These are phyloP conservation scores for Protosalanx chinensis DNA, from an alignment of 2,797 vertebrate species.

Conservation along the genomic window DNA sequence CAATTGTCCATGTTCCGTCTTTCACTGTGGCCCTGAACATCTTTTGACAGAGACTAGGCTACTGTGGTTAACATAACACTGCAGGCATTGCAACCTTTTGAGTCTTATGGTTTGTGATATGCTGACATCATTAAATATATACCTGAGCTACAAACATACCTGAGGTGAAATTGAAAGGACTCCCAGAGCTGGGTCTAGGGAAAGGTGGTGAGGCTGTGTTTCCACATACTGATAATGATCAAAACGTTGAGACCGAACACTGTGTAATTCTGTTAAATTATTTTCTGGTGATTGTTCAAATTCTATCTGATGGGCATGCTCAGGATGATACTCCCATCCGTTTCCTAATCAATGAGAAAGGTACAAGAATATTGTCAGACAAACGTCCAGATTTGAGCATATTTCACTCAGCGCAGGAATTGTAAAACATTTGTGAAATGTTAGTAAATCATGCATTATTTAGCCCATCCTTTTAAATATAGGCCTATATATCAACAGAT, in stretches of 20 bases:
- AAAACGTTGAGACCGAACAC: slow-evolving; percentile 82
- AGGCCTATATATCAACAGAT: neutral
- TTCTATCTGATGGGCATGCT: slow-evolving; percentile 77
- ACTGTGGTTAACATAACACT: neutral
- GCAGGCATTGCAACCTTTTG: neutral
- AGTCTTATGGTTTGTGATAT: neutral
- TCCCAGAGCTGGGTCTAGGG: slow-evolving; percentile 78
- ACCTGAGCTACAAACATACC: slow-evolving; percentile 63
- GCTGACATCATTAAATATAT: neutral
- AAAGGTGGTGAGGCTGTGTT: slow-evolving; percentile 77
- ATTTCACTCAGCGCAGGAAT: no score
- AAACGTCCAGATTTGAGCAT: neutral
- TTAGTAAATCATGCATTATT: no score
- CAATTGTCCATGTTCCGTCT: neutral
- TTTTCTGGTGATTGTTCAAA: slow-evolving; percentile 83
- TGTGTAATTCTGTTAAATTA: slow-evolving; percentile 91
- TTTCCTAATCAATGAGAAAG: slow-evolving; percentile 70
- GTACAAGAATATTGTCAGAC: neutral
- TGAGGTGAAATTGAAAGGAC: slow-evolving; percentile 70
- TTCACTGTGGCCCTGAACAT: neutral
- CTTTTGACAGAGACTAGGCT: neutral
- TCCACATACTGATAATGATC: slow-evolving; percentile 84
- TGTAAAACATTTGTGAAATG: no score
- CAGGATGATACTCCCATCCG: slow-evolving; percentile 84
- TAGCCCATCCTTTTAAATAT: no score